Base-by-base conservation (phyloP, 2,888 invertebrate species). In the Drosophila pegasa region DNA sequence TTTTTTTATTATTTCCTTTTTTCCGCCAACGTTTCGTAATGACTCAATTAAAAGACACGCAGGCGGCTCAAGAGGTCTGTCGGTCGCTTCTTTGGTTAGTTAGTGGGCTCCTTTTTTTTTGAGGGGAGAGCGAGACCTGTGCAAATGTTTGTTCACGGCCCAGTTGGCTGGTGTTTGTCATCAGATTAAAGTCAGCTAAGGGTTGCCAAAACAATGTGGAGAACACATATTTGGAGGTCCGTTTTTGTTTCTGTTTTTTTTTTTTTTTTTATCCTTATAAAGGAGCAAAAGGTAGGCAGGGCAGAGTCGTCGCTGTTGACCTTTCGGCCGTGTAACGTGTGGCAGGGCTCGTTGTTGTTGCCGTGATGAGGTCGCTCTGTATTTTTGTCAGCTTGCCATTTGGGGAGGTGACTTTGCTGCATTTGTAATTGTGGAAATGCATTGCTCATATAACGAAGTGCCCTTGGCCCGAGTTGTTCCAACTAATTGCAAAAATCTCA, bases 11-110 rank as follows among this genome's bases (percentile, higher is more conserved):
- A 22, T 51, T 27, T 59, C 55, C 45, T 59, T 65, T 65, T 77
- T 59, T 64, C 48, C 31, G 41, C 8, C 58, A 27, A 38, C 29
- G 63, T 45, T 71, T 61, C 66, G 70, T 83, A 86, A 87, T 85
- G 87, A 84, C 83, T 88, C 80, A 88, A 88, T 84, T 88, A 88
- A 84, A 88, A 73, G 85, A 73, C 84, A 84, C 89, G 87, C 80
- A 85, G 86, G 56, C 61, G 27, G 56, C 68, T 68, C 68, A 63
- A 66, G 60, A 58, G 48, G 31, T 59, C 37, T 47, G 41, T 45
- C 33, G 56, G 51, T 25, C 35, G 35, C 2, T 8, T 29, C 18
- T 27, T 8, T 37, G 25, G 16, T 52, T 72, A 27, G 38, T 43
- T 55, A 22, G 31, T 60, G 33, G 50, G 16, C 10, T 27, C 18